A percentile compares a stretch with the other conserved stretches of the same genome.
phyloP scores from a whole-genome alignment of 2,797 vertebrate genomes.

The Sebastes hopkinsi region DNA sequence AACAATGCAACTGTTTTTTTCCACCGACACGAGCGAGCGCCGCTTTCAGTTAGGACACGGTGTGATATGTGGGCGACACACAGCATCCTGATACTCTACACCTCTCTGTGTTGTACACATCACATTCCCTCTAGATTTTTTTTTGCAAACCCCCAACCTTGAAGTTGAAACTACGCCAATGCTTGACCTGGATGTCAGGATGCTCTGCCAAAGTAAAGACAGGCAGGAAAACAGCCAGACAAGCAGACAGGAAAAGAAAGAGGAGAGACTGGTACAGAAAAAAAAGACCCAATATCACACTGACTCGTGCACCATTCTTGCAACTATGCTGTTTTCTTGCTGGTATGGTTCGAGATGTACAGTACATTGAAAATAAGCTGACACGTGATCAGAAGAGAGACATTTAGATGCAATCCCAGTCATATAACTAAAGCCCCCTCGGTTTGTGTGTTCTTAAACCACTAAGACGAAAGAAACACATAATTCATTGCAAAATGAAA shows the following conservation, averaged over 20 bases:
- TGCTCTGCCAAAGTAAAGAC: conserved; percentile 11
- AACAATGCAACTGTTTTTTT: too few relatives aligned
- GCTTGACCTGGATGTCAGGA: neutral
- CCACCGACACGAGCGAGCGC: too few relatives aligned
- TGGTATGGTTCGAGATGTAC: neutral
- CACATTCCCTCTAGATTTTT: too few relatives aligned
- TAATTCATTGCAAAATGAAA: neutral
- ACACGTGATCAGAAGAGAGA: neutral
- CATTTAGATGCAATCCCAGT: neutral
- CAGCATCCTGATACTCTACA: too few relatives aligned
- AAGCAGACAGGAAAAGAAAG: conserved; percentile 16
- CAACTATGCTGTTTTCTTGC: neutral
- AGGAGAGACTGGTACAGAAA: neutral
- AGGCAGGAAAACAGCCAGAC: conserved; percentile 4
- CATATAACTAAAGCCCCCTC: neutral
- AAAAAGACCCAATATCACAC: neutral
- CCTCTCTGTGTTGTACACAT: too few relatives aligned
- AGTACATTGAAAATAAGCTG: neutral
- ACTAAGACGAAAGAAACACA: neutral
- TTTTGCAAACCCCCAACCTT: too few relatives aligned
- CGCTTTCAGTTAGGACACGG: too few relatives aligned
- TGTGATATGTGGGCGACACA: too few relatives aligned
- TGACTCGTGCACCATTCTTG: neutral
- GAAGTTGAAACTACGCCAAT: too few relatives aligned
- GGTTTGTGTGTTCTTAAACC: neutral